These are phyloP conservation scores for Mystacides longicornis DNA, from an alignment of 2,888 invertebrate species.

Conservation along the genomic window DNA sequence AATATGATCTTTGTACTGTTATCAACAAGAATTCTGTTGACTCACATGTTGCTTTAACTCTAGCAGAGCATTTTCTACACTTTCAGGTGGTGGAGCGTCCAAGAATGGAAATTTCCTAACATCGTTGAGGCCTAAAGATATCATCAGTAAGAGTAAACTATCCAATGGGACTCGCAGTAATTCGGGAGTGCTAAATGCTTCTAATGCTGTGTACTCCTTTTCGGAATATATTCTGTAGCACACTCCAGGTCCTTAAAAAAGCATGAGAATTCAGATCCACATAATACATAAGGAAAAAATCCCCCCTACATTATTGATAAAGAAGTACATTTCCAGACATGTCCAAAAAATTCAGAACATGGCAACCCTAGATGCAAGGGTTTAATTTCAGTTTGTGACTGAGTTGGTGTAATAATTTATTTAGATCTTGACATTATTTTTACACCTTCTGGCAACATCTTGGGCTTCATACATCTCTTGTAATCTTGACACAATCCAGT, in stretches of 20 bases:
- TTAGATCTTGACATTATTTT: too few species aligned
- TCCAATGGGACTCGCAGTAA: conserved; percentile 91
- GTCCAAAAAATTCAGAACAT: too few species aligned
- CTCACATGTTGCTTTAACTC: conserved; percentile 78
- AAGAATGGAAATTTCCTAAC: conserved; percentile 90
- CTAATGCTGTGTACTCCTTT: conserved; percentile 70
- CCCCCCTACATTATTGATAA: too few species aligned
- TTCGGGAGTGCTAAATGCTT: conserved; percentile 85
- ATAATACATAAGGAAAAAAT: too few species aligned
- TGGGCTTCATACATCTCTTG: too few species aligned
- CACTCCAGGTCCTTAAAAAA: conserved; percentile 72
- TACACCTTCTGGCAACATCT: too few species aligned
- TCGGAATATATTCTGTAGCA: conserved; percentile 88
- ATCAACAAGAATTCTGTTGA: background rate
- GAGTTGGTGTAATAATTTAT: too few species aligned
- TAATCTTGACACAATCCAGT: too few species aligned
- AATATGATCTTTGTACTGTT: background rate
- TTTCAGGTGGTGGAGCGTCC: conserved; percentile 79
- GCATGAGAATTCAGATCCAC: too few species aligned
- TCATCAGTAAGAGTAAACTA: conserved; percentile 85
- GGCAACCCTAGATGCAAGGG: too few species aligned
- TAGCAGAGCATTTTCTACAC: conserved; percentile 78
- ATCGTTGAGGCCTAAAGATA: conserved; percentile 87
- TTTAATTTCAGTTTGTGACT: too few species aligned
- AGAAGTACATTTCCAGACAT: too few species aligned